A percentile compares a stretch with the other conserved stretches of the same genome.
These are phyloP conservation scores for Neopelma chrysocephalum DNA, from an alignment of 2,797 vertebrate species.

Conservation along the genomic window DNA sequence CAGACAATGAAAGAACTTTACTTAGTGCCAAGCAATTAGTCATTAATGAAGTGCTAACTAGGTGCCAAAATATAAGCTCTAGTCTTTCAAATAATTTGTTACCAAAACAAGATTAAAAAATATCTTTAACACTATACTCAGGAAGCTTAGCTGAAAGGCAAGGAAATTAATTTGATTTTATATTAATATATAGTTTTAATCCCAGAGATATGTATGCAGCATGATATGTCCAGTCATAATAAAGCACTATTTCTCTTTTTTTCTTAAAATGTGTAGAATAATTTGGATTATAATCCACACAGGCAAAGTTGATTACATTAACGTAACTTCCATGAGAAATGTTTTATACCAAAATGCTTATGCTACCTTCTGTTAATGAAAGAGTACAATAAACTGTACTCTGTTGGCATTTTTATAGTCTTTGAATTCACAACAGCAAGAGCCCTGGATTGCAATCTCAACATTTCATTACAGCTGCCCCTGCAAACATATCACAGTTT, in stretches of 20 bases:
- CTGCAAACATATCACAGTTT: neutral
- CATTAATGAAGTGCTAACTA: constrained; percentile 20
- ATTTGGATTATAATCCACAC: neutral
- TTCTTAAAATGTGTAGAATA: neutral
- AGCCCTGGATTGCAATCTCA: neutral
- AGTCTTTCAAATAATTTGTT: neutral
- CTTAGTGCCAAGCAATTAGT: neutral
- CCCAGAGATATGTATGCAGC: neutral
- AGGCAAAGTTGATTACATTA: neutral
- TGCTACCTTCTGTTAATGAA: neutral
- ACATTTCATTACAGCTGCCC: neutral
- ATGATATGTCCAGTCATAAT: neutral
- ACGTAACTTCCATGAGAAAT: neutral
- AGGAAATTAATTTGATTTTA: neutral
- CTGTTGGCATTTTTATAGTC: neutral
- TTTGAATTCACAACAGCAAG: neutral
- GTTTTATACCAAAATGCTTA: neutral
- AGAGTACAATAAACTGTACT: neutral
- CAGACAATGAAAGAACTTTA: neutral
- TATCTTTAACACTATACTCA: neutral
- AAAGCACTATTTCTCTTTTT: neutral
- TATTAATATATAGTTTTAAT: neutral
- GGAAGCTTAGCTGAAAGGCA: neutral
- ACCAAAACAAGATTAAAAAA: neutral
- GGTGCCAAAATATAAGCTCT: neutral